Conservation (phyloP, 2,797 vertebrate species). For the Lepidocolaptes lacrymiger region DNA sequence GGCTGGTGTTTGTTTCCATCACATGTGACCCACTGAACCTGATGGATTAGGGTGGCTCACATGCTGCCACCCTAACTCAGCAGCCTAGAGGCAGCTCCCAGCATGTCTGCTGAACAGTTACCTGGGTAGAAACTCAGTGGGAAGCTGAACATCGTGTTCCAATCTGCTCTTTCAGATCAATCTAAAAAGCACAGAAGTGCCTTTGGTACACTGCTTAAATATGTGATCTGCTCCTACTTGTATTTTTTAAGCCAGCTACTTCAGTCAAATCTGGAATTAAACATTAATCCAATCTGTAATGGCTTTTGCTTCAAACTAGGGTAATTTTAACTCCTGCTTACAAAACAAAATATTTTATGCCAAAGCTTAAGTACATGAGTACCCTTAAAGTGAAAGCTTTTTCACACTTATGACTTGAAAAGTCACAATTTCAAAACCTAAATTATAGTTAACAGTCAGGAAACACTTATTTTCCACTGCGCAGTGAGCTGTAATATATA, state of each 20-base stretch:
- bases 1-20: neutral
- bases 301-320: conserved; percentile 35
- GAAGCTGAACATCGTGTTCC: neutral
- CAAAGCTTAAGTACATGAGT: conserved; percentile 4
- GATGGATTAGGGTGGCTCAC: fast-evolving
- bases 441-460: conserved; percentile 52
- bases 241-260: neutral
- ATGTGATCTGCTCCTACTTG: neutral
- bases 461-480: conserved; percentile 36
- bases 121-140: neutral
- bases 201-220: neutral
- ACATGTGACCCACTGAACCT: neutral
- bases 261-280: conserved; percentile 29
- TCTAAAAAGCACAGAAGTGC: neutral
- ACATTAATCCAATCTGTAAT: conserved; percentile 40
- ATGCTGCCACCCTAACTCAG: neutral
- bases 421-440: conserved; percentile 42
- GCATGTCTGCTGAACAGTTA: neutral
- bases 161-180: neutral
- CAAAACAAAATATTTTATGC: conserved; percentile 59
- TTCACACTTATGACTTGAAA: conserved; percentile 52
- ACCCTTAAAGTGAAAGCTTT: conserved; percentile 45
- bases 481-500: neutral
- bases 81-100: neutral
- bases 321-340: conserved; percentile 55